These are phyloP conservation scores for Amblyjoppa proteus DNA, from an alignment of 2,888 invertebrate genomes.

Conservation along the genomic window DNA sequence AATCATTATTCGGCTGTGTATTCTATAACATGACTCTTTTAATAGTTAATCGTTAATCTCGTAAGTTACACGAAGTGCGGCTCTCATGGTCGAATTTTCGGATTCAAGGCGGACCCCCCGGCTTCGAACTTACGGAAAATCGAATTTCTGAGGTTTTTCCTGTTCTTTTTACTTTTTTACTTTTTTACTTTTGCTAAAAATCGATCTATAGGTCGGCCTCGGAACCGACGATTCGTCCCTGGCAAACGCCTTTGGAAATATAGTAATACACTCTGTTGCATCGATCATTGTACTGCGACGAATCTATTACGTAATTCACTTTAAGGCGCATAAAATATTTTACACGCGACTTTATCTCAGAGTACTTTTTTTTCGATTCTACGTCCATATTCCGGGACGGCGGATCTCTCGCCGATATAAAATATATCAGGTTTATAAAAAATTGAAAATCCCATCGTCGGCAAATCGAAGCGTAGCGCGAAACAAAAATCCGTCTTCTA, in stretches of 20 bases:
- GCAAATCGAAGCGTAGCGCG: background rate
- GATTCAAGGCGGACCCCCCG: background rate
- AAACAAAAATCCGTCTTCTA: background rate
- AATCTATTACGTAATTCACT: slow-evolving; percentile 32
- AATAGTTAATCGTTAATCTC: slow-evolving; percentile 43
- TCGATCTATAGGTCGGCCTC: background rate
- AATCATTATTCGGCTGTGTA: slow-evolving; percentile 11
- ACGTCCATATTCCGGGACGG: background rate
- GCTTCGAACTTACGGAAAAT: no score
- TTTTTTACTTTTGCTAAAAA: background rate
- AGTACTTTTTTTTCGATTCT: slow-evolving; percentile 14
- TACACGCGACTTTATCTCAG: slow-evolving; percentile 1
- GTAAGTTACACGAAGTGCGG: slow-evolving; percentile 57
- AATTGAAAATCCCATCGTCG: background rate
- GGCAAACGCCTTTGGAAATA: slow-evolving; percentile 51
- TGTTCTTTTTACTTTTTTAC: background rate
- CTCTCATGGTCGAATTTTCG: background rate
- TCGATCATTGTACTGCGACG: slow-evolving; percentile 44
- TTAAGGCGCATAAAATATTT: slow-evolving; percentile 36
- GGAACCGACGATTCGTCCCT: background rate
- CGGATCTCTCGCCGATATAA: background rate
- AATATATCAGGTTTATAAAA: slow-evolving; percentile 5
- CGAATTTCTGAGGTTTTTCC: background rate
- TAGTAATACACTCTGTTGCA: slow-evolving; percentile 46
- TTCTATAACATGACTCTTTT: slow-evolving; percentile 35